Conservation (phyloP, 2,113 vertebrate species). For the Onychorhynchus coronatus region DNA sequence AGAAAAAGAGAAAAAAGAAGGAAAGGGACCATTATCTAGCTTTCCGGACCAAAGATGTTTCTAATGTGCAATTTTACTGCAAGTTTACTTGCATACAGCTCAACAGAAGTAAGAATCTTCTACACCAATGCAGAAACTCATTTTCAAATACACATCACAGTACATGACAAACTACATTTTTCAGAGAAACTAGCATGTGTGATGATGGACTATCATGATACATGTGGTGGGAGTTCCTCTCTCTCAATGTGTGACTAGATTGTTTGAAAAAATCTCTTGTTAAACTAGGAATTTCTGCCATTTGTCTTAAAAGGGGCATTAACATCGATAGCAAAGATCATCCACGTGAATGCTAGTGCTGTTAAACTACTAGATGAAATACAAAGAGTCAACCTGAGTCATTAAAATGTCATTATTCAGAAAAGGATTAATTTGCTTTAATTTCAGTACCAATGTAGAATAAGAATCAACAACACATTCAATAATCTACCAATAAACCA, state of each 20-base stretch:
- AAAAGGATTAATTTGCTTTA: background rate
- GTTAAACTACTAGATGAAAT: background rate
- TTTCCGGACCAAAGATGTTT: background rate
- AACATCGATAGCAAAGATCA: background rate
- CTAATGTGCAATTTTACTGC: background rate
- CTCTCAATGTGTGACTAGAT: background rate
- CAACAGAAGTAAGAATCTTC: background rate
- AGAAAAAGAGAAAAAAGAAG: background rate
- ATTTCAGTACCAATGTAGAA: background rate
- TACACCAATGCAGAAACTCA: background rate
- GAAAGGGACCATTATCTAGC: background rate
- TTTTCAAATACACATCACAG: background rate
- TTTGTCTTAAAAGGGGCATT: background rate
- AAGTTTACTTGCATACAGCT: background rate
- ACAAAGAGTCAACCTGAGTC: rapidly evolving
- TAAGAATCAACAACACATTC: background rate
- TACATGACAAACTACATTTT: background rate
- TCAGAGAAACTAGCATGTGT: background rate
- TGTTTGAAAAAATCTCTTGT: background rate
- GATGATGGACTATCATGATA: background rate
- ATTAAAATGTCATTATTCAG: background rate
- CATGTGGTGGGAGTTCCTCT: background rate
- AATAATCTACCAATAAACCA: background rate
- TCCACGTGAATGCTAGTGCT: background rate
- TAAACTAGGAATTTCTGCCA: background rate